These are phyloP conservation scores for Araneus ventricosus DNA, from an alignment of 1,140 invertebrate species.

Conservation along the genomic window DNA sequence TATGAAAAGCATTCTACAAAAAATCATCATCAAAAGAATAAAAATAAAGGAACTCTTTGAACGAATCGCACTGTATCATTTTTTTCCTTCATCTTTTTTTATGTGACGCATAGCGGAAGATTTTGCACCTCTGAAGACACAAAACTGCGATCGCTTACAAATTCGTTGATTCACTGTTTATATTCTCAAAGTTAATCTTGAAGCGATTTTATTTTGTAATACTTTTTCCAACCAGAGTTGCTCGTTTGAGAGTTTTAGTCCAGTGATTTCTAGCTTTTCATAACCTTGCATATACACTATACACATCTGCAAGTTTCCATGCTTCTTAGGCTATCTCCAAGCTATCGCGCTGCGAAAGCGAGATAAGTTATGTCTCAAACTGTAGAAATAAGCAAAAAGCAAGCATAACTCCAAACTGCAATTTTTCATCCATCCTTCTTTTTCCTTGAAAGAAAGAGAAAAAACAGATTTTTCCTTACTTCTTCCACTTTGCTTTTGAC, in stretches of 20 bases:
- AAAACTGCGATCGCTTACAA: conserved; percentile 32
- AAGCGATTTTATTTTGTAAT: conserved; percentile 1
- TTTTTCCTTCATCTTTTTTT: not conserved
- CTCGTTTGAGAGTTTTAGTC: conserved; percentile 56
- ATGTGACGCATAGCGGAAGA: conserved; percentile 5
- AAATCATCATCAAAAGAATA: not conserved
- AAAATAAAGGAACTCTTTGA: not conserved
- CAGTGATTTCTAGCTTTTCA: conserved; percentile 39
- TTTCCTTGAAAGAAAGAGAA: not conserved
- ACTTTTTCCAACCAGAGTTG: conserved; percentile 23
- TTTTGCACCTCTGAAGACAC: conserved; percentile 35
- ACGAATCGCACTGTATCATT: not conserved
- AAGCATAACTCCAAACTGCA: conserved; percentile 24
- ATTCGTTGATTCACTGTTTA: conserved; percentile 61
- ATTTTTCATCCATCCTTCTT: not conserved
- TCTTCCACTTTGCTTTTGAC: conserved; percentile 5
- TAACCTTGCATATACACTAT: conserved; percentile 26
- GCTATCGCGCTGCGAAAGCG: conserved; percentile 9
- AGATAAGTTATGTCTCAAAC: conserved; percentile 17
- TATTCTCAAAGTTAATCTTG: conserved; percentile 35
- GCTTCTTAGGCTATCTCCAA: not conserved
- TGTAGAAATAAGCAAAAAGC: conserved; percentile 38
- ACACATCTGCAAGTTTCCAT: not conserved
- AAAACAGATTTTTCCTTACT: not conserved
- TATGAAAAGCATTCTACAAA: not conserved